phyloP scores from a whole-genome alignment of 2,113 vertebrate species.

The Arizona elegans region DNA sequence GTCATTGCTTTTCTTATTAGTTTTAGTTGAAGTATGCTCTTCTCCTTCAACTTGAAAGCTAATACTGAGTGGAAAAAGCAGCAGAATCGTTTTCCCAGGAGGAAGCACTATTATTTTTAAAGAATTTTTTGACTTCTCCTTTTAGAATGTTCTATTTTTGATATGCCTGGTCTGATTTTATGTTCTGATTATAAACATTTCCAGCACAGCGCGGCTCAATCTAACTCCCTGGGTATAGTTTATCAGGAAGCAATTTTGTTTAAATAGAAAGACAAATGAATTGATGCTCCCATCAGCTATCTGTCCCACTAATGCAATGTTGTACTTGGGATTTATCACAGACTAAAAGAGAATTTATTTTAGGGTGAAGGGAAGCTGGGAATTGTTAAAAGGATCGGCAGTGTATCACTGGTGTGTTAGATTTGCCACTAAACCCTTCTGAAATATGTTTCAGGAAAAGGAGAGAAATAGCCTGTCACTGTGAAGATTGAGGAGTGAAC shows the following conservation, averaged over 20 bases:
- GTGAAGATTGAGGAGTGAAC: slow-evolving; percentile 2
- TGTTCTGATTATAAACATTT: slow-evolving; percentile 28
- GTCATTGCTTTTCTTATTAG: background rate
- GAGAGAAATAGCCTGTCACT: slow-evolving; percentile 16
- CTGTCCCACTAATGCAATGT: slow-evolving; percentile 13
- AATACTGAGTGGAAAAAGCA: background rate
- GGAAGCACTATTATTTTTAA: slow-evolving; percentile 6
- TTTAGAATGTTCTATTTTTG: background rate
- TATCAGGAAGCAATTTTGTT: slow-evolving; percentile 27
- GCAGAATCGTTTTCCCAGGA: slow-evolving; percentile 17
- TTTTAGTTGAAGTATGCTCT: background rate
- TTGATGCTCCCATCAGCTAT: background rate
- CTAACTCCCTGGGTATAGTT: slow-evolving; percentile 12
- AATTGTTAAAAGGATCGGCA: slow-evolving; percentile 7
- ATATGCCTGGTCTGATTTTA: slow-evolving; percentile 4
- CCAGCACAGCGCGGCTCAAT: background rate
- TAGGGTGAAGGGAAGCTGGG: slow-evolving; percentile 7
- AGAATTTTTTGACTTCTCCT: slow-evolving; percentile 7
- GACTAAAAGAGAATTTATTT: slow-evolving; percentile 28
- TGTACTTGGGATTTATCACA: slow-evolving; percentile 20
- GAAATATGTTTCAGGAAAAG: slow-evolving; percentile 12
- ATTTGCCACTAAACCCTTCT: slow-evolving; percentile 9
- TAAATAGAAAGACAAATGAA: slow-evolving; percentile 28
- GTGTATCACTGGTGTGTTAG: background rate
- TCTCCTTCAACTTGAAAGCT: background rate